phyloP scores from a whole-genome alignment of 2,113 vertebrate species.

The Leucosticte australis region DNA sequence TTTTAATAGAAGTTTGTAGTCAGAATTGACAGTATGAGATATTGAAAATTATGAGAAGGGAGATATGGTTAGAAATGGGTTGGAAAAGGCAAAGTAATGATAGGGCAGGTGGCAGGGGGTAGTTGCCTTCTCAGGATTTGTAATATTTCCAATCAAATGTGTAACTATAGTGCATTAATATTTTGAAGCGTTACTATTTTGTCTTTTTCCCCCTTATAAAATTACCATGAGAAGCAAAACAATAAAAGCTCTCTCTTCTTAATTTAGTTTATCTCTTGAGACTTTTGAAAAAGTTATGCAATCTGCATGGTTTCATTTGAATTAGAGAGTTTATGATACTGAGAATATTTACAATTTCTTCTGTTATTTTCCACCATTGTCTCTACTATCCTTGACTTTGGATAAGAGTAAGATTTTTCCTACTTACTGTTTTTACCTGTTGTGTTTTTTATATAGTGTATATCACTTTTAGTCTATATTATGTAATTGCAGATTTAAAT shows the following conservation, averaged over 20 bases:
- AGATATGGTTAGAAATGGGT: background rate
- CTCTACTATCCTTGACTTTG: background rate
- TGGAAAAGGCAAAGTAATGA: background rate
- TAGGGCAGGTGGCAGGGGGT: background rate
- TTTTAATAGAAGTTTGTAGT: background rate
- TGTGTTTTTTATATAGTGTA: background rate
- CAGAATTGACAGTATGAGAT: background rate
- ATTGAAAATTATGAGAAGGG: background rate
- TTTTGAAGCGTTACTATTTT: background rate
- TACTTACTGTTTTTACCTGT: background rate
- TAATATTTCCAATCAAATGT: background rate
- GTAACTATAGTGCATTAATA: background rate
- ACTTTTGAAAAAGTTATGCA: background rate
- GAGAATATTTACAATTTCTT: background rate
- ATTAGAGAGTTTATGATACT: background rate
- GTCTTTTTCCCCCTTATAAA: background rate
- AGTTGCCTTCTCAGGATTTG: background rate
- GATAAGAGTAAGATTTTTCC: background rate
- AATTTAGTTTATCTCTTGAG: background rate
- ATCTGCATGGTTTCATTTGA: background rate
- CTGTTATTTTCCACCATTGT: background rate
- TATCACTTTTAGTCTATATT: background rate
- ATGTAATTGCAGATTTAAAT: background rate
- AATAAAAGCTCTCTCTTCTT: background rate
- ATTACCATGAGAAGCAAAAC: background rate